These are phyloP conservation scores for Troides aeacus DNA, from an alignment of 2,888 invertebrate species.

Conservation along the genomic window DNA sequence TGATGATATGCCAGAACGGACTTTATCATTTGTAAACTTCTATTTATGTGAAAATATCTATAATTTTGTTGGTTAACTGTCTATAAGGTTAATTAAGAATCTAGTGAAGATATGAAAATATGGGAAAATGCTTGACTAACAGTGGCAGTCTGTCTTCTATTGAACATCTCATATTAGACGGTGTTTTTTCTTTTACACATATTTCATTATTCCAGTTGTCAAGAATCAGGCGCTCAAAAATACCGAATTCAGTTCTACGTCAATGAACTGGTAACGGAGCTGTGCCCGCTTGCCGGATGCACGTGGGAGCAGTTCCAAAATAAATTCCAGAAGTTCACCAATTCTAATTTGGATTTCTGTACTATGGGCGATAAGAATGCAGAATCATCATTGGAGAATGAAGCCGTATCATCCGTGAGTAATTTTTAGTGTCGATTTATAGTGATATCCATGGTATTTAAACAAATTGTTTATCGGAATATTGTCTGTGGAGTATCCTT, in stretches of 20 bases:
- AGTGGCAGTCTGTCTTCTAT: no score
- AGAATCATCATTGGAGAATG: not conserved
- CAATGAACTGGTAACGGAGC: conserved; percentile 54
- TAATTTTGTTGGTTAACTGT: no score
- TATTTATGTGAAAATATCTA: no score
- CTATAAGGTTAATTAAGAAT: no score
- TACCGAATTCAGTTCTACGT: conserved; percentile 58
- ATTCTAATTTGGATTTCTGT: conserved; percentile 56
- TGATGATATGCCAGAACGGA: no score
- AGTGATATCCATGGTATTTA: not conserved
- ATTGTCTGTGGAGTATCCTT: no score
- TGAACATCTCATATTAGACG: no score
- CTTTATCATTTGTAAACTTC: no score
- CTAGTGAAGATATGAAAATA: no score
- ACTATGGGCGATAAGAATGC: conserved; percentile 37
- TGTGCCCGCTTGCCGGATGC: conserved; percentile 62
- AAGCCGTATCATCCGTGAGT: not conserved
- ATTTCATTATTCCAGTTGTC: conserved; percentile 48
- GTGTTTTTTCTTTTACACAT: no score
- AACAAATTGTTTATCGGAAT: not conserved
- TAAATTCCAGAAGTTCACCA: conserved; percentile 49
- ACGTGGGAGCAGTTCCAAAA: conserved; percentile 58
- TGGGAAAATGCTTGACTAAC: no score
- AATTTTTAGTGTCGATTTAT: not conserved
- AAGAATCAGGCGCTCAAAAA: conserved; percentile 38